Percentiles rank a stretch among this genome's conserved stretches.
Evolutionary conservation across 1,140 invertebrate genomes (phyloP).

Genomic region (Rhopalosiphum padi): DNA sequence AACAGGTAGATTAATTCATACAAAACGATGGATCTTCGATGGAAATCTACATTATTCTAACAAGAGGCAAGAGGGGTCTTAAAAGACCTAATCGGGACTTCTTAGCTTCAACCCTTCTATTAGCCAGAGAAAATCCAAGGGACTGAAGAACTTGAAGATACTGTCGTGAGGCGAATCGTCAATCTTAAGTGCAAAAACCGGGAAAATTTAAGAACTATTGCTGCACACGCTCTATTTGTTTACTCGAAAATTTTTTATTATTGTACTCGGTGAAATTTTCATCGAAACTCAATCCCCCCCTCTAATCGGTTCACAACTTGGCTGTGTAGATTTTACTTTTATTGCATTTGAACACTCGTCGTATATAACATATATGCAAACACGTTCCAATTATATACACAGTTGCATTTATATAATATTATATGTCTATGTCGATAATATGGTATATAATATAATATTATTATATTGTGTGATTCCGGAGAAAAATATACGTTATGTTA

Average conservation of each 20-base stretch:
- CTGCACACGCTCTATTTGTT: neutral
- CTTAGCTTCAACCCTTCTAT: neutral
- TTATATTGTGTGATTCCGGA: neutral
- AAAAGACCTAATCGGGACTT: no score
- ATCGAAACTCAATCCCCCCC: neutral
- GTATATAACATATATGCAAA: neutral
- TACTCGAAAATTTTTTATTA: neutral
- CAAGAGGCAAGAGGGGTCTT: neutral
- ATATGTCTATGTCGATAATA: no score
- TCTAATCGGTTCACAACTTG: neutral
- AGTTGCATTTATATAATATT: neutral
- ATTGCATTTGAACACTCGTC: neutral
- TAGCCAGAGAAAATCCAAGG: neutral
- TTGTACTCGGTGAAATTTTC: neutral
- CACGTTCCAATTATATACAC: neutral
- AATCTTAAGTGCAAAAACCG: neutral
- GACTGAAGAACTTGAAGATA: neutral
- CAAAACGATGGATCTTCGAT: neutral
- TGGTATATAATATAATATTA: neutral
- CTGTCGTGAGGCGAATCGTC: neutral
- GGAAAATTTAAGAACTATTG: neutral
- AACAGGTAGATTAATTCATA: neutral
- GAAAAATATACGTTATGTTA: neutral
- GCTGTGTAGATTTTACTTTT: neutral
- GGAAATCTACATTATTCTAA: neutral